Percentiles rank a stretch among this genome's conserved stretches.
Conservation (phyloP, 92 coral and sea anemone genomes). For the Metridium senile region DNA sequence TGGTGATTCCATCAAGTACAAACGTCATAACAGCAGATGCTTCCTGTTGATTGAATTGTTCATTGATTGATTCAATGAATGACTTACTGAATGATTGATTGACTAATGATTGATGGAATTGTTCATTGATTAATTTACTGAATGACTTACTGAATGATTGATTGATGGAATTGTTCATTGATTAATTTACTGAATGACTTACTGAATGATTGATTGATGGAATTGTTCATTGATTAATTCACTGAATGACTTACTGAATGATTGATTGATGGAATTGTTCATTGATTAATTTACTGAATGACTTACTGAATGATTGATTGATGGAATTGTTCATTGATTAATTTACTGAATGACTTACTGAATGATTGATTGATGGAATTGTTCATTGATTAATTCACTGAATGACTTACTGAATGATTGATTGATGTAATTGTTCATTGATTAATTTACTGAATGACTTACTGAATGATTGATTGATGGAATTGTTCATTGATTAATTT, state of each 20-base stretch:
- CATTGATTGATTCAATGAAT: not conserved
- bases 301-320: too few relatives aligned
- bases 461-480: too few relatives aligned
- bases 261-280: not conserved
- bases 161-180: not conserved
- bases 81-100: not conserved
- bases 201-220: not conserved
- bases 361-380: too few relatives aligned
- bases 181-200: not conserved
- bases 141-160: not conserved
- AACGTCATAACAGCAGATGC: conserved; percentile 87
- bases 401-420: too few relatives aligned
- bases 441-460: too few relatives aligned
- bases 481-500: too few relatives aligned
- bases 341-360: too few relatives aligned
- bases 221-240: not conserved
- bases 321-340: too few relatives aligned
- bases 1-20: conserved; percentile 80
- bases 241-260: too few relatives aligned
- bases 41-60: conserved; percentile 34
- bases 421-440: too few relatives aligned
- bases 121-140: not conserved
- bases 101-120: not conserved
- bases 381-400: too few relatives aligned
- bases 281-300: too few relatives aligned